Evolutionary conservation across 2,113 vertebrate species (phyloP).

Genomic region (Psettodes erumei): DNA sequence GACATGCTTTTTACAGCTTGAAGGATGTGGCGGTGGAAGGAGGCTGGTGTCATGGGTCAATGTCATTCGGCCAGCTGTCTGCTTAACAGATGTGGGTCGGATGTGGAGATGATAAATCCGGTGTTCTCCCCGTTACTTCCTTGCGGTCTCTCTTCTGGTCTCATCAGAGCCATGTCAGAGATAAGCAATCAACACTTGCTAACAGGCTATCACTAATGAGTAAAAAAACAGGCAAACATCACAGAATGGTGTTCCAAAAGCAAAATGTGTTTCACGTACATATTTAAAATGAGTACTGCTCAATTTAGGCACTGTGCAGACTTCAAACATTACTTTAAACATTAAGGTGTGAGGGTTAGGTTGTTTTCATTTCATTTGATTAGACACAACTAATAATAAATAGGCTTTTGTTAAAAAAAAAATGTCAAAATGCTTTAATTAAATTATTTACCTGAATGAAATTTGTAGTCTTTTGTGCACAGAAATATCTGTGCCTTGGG

Average conservation of each 20-base stretch:
- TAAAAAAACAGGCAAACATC: background rate
- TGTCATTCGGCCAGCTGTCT: conserved; percentile 72
- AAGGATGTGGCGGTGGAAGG: conserved; percentile 68
- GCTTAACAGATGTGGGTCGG: conserved; percentile 27
- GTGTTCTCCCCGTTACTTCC: background rate
- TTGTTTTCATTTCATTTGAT: background rate
- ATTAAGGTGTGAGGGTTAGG: background rate
- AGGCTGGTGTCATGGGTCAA: conserved; percentile 79
- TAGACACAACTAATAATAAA: background rate
- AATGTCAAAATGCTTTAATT: background rate
- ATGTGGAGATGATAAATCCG: conserved; percentile 41
- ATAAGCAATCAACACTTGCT: background rate
- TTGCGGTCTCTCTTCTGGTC: background rate
- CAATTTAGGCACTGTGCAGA: background rate
- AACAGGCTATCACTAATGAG: background rate
- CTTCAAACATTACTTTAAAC: no score
- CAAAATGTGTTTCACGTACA: background rate
- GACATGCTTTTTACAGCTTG: conserved; percentile 84
- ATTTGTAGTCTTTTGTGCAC: background rate
- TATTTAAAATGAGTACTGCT: background rate
- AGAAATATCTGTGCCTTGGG: background rate
- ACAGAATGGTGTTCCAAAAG: no score
- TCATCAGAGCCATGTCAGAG: background rate
- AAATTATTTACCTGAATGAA: background rate
- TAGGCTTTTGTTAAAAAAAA: background rate